phyloP scores from a whole-genome alignment of 2,888 invertebrate genomes.

The Ornithoptera priamus region DNA sequence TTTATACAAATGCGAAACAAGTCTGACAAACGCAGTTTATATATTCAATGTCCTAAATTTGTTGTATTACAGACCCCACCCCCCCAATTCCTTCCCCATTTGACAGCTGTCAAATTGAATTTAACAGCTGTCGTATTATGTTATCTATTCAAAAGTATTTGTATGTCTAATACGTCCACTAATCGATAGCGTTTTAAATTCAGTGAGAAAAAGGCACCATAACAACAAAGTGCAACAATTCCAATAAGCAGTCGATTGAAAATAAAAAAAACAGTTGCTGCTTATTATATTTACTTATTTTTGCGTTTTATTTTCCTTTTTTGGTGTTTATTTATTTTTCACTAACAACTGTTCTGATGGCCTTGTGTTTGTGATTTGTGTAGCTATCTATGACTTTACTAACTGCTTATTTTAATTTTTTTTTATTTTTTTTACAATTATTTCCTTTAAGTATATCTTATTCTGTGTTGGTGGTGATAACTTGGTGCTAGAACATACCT shows the following conservation, averaged over 20 bases:
- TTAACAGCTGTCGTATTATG: constrained; percentile 27
- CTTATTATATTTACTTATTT: constrained; percentile 32
- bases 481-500: constrained; percentile 64
- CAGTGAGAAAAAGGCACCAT: neutral
- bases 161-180: constrained; percentile 27
- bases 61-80: constrained; percentile 8
- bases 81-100: neutral
- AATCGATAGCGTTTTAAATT: no score
- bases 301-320: constrained; percentile 35
- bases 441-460: constrained; percentile 45
- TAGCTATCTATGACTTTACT: constrained; percentile 52
- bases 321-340: constrained; percentile 46
- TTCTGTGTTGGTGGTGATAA: constrained; percentile 61
- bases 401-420: constrained; percentile 59
- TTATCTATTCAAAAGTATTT: constrained; percentile 24
- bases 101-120: constrained; percentile 30
- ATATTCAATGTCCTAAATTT: constrained; percentile 15
- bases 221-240: constrained; percentile 40
- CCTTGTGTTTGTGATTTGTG: constrained; percentile 58
- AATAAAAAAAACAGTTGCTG: no score
- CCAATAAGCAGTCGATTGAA: no score
- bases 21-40: constrained; percentile 62
- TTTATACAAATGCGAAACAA: constrained; percentile 43
- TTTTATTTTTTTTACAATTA: constrained; percentile 36
- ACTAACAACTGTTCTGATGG: constrained; percentile 58